These are phyloP conservation scores for Stegodyphus dumicola DNA, from an alignment of 1,140 invertebrate species.

Conservation along the genomic window DNA sequence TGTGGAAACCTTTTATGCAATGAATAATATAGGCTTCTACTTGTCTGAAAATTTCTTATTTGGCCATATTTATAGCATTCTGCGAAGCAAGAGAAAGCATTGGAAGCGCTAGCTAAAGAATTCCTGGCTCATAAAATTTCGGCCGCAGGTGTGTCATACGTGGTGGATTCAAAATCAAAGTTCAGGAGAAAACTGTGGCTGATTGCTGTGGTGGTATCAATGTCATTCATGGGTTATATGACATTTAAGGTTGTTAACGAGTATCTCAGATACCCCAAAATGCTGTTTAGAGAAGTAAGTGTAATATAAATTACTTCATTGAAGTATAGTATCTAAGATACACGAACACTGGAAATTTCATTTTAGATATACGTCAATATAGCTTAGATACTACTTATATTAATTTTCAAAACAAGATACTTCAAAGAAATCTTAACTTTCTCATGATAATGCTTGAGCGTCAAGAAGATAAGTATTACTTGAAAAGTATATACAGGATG, in stretches of 20 bases:
- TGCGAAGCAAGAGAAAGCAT: not conserved
- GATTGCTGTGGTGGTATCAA: constrained; percentile 7
- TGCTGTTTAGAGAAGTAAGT: constrained; percentile 46
- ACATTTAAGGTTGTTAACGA: constrained; percentile 35
- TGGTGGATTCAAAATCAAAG: constrained; percentile 18
- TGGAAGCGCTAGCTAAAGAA: constrained; percentile 2
- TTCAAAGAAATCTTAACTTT: too few relatives aligned
- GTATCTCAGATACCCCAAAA: constrained; percentile 44
- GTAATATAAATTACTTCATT: not conserved
- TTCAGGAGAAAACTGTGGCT: constrained; percentile 8
- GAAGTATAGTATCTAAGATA: too few relatives aligned
- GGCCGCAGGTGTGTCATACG: constrained; percentile 37
- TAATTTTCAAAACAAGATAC: too few relatives aligned
- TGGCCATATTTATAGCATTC: not conserved
- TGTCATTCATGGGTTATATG: constrained; percentile 53
- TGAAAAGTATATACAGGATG: too few relatives aligned
- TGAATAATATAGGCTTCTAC: too few relatives aligned
- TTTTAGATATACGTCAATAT: too few relatives aligned
- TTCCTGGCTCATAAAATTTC: constrained; percentile 30
- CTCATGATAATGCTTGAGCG: too few relatives aligned
- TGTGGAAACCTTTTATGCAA: too few relatives aligned
- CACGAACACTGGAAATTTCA: too few relatives aligned
- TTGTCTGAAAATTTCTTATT: too few relatives aligned
- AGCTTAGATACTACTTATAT: too few relatives aligned
- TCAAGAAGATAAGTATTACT: too few relatives aligned